phyloP scores from a whole-genome alignment of 2,797 vertebrate species.

The Lepus townsendii region DNA sequence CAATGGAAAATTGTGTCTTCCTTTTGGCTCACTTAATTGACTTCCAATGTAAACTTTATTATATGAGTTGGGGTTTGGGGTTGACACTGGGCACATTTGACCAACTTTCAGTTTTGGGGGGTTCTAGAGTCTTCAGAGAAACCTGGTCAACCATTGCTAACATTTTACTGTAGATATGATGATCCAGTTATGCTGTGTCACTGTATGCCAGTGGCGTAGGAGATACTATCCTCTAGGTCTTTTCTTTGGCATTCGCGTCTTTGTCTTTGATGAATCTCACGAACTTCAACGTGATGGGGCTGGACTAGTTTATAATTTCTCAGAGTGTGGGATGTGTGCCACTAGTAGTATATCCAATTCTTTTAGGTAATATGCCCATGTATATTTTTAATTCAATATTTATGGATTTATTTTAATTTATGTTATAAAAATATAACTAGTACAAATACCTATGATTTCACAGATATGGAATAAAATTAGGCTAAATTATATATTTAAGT shows the following conservation, averaged over 20 bases:
- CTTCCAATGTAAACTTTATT: constrained; percentile 90
- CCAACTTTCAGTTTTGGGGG: background rate
- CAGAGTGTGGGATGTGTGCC: background rate
- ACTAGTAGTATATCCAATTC: constrained; percentile 30
- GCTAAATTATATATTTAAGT: constrained; percentile 30
- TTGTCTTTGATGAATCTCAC: constrained; percentile 26
- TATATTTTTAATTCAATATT: constrained; percentile 38
- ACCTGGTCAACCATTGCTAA: background rate
- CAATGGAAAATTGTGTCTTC: constrained; percentile 90
- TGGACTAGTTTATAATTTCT: background rate
- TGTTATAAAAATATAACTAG: background rate
- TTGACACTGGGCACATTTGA: constrained; percentile 36
- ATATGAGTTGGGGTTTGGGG: constrained; percentile 70
- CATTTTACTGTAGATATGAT: constrained; percentile 23
- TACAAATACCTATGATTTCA: constrained; percentile 1
- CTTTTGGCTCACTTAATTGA: constrained; percentile 90
- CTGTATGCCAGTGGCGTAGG: background rate
- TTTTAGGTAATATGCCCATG: background rate
- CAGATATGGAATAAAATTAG: background rate
- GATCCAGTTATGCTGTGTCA: background rate
- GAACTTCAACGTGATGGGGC: background rate
- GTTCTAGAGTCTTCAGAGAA: background rate
- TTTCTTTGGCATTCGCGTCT: constrained; percentile 3
- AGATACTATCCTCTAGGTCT: constrained; percentile 13
- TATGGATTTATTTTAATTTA: background rate